Evolutionary conservation across 2,888 invertebrate species (phyloP).

Genomic region (Orthonevra nobilis): DNA sequence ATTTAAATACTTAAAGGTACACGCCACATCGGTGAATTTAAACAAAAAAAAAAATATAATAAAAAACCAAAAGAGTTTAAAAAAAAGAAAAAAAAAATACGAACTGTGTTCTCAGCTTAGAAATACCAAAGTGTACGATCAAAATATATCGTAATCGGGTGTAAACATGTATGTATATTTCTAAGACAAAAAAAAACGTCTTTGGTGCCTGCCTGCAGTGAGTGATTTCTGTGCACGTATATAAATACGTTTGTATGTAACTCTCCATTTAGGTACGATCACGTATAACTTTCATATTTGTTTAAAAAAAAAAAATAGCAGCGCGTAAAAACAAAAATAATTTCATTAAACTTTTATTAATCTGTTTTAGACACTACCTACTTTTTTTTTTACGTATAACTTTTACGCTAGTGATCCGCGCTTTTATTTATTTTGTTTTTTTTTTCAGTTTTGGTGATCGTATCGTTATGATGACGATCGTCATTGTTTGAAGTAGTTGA

Average conservation of each 20-base stretch:
- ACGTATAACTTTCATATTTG: conserved; percentile 70
- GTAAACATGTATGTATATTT: conserved; percentile 63
- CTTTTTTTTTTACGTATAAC: not conserved
- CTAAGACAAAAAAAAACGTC: conserved; percentile 67
- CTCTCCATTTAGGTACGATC: conserved; percentile 54
- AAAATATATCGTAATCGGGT: conserved; percentile 56
- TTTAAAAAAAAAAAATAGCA: conserved; percentile 47
- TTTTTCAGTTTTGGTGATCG: conserved; percentile 37
- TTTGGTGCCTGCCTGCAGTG: conserved; percentile 50
- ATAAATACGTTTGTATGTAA: conserved; percentile 36
- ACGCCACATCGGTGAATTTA: conserved; percentile 33
- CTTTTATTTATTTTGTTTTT: no score
- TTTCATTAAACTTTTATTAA: not conserved
- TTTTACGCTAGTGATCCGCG: conserved; percentile 46
- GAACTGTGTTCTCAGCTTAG: conserved; percentile 60
- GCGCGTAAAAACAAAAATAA: conserved; percentile 38
- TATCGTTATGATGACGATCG: conserved; percentile 46
- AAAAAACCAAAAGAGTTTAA: conserved; percentile 1
- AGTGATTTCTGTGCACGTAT: conserved; percentile 64
- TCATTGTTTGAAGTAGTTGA: conserved; percentile 16
- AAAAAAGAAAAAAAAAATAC: conserved; percentile 22
- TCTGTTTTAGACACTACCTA: no score
- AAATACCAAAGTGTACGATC: conserved; percentile 67
- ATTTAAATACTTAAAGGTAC: conserved; percentile 36
- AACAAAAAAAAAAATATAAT: conserved; percentile 15